These are phyloP conservation scores for Epinephelus moara DNA, from an alignment of 2,113 vertebrate species.

Conservation along the genomic window DNA sequence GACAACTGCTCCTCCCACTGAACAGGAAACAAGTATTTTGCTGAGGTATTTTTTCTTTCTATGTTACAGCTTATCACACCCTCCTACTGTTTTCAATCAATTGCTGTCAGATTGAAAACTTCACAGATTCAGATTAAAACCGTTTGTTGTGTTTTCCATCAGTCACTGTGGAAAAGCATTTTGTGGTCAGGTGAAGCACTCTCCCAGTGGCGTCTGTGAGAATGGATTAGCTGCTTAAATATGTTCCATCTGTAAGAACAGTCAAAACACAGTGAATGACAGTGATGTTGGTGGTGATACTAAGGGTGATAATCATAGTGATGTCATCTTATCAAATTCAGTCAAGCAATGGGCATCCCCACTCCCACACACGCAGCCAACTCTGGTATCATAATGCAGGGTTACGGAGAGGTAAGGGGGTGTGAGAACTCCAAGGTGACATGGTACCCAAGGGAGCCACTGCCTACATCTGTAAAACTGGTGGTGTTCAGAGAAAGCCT, in stretches of 20 bases:
- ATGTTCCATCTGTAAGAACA: neutral
- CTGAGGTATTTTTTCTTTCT: constrained; percentile 53
- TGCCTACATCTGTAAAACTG: constrained; percentile 10
- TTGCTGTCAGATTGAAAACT: constrained; percentile 54
- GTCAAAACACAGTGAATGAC: neutral
- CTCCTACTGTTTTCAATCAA: constrained; percentile 57
- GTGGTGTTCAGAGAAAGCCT: neutral
- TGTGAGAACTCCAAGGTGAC: constrained; percentile 73
- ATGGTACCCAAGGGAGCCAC: constrained; percentile 68
- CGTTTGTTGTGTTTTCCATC: neutral
- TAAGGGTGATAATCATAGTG: neutral
- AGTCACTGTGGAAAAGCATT: neutral
- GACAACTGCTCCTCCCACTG: constrained; percentile 56
- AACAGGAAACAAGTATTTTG: constrained; percentile 67
- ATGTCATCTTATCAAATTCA: constrained; percentile 5
- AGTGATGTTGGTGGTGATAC: neutral
- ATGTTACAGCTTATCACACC: constrained; percentile 37
- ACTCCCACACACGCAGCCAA: constrained; percentile 26
- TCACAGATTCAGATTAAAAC: constrained; percentile 54
- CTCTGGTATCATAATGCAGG: constrained; percentile 29
- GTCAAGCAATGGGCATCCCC: constrained; percentile 31
- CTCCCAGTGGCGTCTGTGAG: neutral
- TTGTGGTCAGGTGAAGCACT: neutral
- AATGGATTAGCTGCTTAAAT: neutral
- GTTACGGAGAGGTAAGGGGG: constrained; percentile 62